Conservation (phyloP, 2,113 vertebrate species). For the Mus musculus region GRCm39 chr3:23322001-23322500, state of each 20-base stretch:
- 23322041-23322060: not conserved
- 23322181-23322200: not conserved
- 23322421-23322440: not conserved
- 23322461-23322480: not conserved
- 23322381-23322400: not conserved
- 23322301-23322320: not conserved
- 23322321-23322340: not conserved
- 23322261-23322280: not conserved
- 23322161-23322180: not conserved
- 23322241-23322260: not conserved
- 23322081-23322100: not conserved
- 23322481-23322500: not conserved
- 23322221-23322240: not conserved
- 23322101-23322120: slow-evolving; percentile 24
- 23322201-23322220: slow-evolving; percentile 19
- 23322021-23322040: not conserved
- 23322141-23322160: not conserved
- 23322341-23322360: not conserved
- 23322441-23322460: not conserved
- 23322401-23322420: not conserved
- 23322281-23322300: not conserved
- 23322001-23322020: not conserved
- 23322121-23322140: not conserved
- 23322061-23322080: not conserved
- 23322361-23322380: not conserved